Evolutionary conservation across 2,888 invertebrate genomes (phyloP).

Genomic region (Drosophila kambysellisi): DNA sequence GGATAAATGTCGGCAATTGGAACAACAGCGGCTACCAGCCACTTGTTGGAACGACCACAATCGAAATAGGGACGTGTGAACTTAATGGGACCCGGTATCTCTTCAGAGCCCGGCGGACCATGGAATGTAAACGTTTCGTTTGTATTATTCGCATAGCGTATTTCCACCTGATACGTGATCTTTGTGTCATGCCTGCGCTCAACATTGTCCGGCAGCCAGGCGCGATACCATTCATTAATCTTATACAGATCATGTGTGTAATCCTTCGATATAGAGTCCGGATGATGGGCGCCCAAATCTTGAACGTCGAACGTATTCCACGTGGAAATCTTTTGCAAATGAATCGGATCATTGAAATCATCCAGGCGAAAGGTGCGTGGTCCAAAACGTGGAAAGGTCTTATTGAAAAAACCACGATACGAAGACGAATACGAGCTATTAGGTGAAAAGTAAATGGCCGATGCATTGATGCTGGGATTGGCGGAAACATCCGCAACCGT

Average conservation of each 20-base stretch:
- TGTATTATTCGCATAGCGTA: constrained; percentile 96
- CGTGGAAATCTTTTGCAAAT: constrained; percentile 97
- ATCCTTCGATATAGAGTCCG: constrained; percentile 92
- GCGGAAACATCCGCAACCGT: constrained; percentile 97
- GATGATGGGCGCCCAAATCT: constrained; percentile 94
- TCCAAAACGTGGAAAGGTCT: constrained; percentile 96
- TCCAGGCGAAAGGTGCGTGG: constrained; percentile 96
- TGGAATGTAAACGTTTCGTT: constrained; percentile 99
- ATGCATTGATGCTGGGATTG: constrained; percentile 96
- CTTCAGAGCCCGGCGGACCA: constrained; percentile 96
- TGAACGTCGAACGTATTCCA: constrained; percentile 95
- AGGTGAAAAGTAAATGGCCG: constrained; percentile 96
- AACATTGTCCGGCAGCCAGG: constrained; percentile 96
- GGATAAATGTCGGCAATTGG: constrained; percentile 98
- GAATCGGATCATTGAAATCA: constrained; percentile 98
- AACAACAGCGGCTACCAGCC: constrained; percentile 97
- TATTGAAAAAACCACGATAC: constrained; percentile 97
- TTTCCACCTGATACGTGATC: constrained; percentile 96
- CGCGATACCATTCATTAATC: constrained; percentile 96
- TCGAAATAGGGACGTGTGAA: constrained; percentile 98
- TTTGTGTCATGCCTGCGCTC: constrained; percentile 94
- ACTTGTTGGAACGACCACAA: constrained; percentile 97
- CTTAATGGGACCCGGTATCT: constrained; percentile 95
- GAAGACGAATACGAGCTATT: constrained; percentile 97
- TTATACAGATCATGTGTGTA: constrained; percentile 96